Evolutionary conservation across 2,797 vertebrate genomes (phyloP).

Genomic region (Tokudaia tokunoshimensis): DNA sequence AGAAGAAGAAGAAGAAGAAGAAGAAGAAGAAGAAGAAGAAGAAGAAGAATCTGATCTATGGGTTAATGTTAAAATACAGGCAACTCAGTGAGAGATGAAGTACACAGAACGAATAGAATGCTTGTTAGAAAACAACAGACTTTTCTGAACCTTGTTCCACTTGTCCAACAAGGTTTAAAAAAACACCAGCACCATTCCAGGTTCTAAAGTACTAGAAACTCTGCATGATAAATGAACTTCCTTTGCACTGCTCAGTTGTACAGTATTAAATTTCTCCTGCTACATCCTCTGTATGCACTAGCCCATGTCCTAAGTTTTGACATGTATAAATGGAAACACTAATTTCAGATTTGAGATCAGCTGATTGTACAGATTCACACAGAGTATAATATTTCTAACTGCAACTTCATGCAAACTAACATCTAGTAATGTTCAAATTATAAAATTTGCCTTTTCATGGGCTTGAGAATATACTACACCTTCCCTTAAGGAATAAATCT

Average conservation of each 20-base stretch:
- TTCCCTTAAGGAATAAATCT: conserved; percentile 59
- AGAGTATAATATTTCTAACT: conserved; percentile 53
- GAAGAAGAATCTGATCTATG: conserved; percentile 51
- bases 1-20: too few species aligned
- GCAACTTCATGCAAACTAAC: conserved; percentile 64
- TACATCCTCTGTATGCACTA: conserved; percentile 6
- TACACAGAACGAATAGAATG: conserved; percentile 40
- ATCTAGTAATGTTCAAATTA: conserved; percentile 52
- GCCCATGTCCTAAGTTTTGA: conserved; percentile 56
- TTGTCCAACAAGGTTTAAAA: not conserved
- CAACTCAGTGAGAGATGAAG: conserved; percentile 41
- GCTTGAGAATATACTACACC: conserved; percentile 44
- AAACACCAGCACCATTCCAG: not conserved
- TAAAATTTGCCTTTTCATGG: conserved; percentile 57
- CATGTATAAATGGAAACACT: not conserved
- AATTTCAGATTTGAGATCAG: conserved; percentile 40
- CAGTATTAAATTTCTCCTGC: not conserved
- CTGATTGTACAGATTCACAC: not conserved
- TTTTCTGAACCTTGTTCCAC: not conserved
- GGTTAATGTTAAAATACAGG: conserved; percentile 18
- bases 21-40: too few species aligned
- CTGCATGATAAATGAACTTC: conserved; percentile 31
- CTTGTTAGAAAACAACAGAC: conserved; percentile 35
- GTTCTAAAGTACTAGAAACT: conserved; percentile 44
- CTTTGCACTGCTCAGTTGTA: not conserved